Evolutionary conservation across 2,888 invertebrate species (phyloP), one percentile per base, ranked within the genome.

Genomic region (Melanostoma mellinum): DNA sequence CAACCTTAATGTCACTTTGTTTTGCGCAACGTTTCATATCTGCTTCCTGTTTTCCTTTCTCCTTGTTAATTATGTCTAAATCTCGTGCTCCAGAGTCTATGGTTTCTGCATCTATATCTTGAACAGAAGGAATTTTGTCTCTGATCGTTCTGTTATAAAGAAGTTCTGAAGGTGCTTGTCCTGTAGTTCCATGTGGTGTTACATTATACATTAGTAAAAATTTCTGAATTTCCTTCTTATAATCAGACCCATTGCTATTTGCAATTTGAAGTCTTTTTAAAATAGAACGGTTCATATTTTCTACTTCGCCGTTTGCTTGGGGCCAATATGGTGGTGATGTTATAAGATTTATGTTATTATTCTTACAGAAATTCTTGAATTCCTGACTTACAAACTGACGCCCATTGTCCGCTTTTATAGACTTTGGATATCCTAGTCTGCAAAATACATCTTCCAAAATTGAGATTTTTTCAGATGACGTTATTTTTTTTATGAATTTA

Each of bases 281-380:
- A 40, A 74, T 55, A 3, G 80, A 80, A 20, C 72, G 58, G 33
- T 74, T 74, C 58, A 74, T 60, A n/a, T 65, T 58, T 40, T 73
- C 72, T 2, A 77, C 65, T 44, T 76, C 56, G 1, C 76, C 69
- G 33, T 77, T 77, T 4, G 67, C 72, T 36, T 78, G 73, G 5
- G 48, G 77, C 85, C 75, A 85, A 52, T 85, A 84, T 1, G 86
- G 86, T 20, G 77, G 81, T 10, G 85, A 80, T 68, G 67, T 84
- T 46, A 85, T 72, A 20, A 85, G n/a, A 30, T 65, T 50, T 38
- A 86, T 84, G 44, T 65, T 80, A 56, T 84, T 84, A 10, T 69
- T 67, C 3, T 48, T 42, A 38, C 81, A 85, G 40, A 71, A 85
- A 0, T 6, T 38, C 30, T 82, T 85, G 30, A 85, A 86, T 58